Evolutionary conservation across 1,140 invertebrate species (phyloP).

Genomic region (Hyposmocoma kahamanoa): DNA sequence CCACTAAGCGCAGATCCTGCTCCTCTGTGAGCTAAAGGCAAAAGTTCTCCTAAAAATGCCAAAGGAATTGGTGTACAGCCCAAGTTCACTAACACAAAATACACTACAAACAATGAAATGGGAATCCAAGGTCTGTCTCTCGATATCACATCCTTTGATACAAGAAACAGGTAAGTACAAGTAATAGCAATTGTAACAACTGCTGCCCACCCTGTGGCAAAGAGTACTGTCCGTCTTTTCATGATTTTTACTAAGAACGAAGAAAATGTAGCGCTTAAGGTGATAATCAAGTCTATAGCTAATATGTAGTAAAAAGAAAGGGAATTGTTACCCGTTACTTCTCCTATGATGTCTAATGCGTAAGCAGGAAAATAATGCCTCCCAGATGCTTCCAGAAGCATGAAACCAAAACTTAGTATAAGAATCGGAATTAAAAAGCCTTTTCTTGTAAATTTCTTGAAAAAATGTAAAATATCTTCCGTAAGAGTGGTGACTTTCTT

Average conservation of each 20-base stretch:
- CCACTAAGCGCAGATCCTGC: conserved; percentile 24
- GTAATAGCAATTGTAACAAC: background rate
- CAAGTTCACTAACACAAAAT: conserved; percentile 25
- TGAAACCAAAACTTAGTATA: conserved; percentile 21
- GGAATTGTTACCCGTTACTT: conserved; percentile 12
- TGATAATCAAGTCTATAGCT: background rate
- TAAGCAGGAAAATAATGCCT: conserved; percentile 31
- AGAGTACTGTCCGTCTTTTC: background rate
- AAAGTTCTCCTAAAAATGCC: conserved; percentile 33
- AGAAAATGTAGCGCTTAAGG: background rate
- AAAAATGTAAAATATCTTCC: background rate
- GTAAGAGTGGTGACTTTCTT: background rate
- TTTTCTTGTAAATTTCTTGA: conserved; percentile 10
- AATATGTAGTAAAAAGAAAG: background rate
- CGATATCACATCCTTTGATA: background rate
- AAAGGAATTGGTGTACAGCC: conserved; percentile 31
- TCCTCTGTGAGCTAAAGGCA: conserved; percentile 36
- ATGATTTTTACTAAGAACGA: background rate
- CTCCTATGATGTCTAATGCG: conserved; percentile 30
- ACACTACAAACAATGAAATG: conserved; percentile 24
- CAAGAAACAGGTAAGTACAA: background rate
- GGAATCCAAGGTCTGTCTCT: conserved; percentile 19
- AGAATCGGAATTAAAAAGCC: conserved; percentile 31
- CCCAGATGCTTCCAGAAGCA: conserved; percentile 30
- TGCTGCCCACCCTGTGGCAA: background rate